Base-by-base conservation (phyloP, 37 sponge, comb jelly and placozoan genomes). In the Haliclona indistincta region DNA sequence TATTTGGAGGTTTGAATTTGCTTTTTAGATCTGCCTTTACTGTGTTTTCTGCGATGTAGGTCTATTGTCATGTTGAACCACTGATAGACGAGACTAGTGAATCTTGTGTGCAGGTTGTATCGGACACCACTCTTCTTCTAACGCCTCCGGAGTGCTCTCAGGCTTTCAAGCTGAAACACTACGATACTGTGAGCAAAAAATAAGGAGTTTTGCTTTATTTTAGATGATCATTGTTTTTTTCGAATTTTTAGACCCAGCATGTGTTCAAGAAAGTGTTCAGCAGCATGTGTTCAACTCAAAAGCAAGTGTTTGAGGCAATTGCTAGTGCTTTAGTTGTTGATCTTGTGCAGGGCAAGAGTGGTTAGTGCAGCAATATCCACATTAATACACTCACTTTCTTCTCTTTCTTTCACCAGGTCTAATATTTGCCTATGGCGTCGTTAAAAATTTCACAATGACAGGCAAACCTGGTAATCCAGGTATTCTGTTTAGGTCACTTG, bases 371-470 rank as follows among this genome's bases (percentile, higher is more conserved):
- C n/a, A n/a, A n/a, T n/a, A n/a, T n/a, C n/a, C n/a, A n/a, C n/a
- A n/a, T n/a, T n/a, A n/a, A n/a, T n/a, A n/a, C n/a, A n/a, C n/a
- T n/a, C n/a, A 10, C 28, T 17, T 17, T 38, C 13, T 8, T 38
- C 40, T 26, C 29, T 37, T 60, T 47, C 49, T 40, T 20, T 20
- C 55, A 29, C 64, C 43, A 58, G 88, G 95, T 11, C 66, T 97
- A 19, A 68, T 97, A 36, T 97, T 97, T 84, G 90, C 95, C 25
- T 97, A 95, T 70, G 99, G 99, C 4, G 92, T 97, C 67, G 95
- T 95, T 32, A 97, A 97, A 79, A 97, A 95, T 38, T 87, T 90
- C 77, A 97, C 99, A 42, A 95, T 97, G 88, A 87, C 75, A 0
- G 99, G 99, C 22, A 88, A 92, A n/a, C 86, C 87, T 2, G 90